Conservation (phyloP, 2,113 vertebrate genomes). For the Xiphophorus hellerii region DNA sequence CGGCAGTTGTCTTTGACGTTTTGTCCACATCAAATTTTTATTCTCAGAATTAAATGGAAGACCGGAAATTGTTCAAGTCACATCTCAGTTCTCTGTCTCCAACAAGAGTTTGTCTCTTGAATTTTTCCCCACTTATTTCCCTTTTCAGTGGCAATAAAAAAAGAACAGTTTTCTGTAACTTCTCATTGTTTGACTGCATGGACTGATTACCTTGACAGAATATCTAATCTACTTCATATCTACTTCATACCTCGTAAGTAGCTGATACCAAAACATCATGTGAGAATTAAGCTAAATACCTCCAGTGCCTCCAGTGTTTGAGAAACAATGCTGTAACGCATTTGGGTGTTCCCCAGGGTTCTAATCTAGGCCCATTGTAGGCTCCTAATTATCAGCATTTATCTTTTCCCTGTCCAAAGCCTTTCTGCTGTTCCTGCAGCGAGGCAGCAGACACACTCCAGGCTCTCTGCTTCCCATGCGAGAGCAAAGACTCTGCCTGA, state of each 20-base stretch:
- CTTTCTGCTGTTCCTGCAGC: constrained; percentile 21
- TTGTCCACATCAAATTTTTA: background rate
- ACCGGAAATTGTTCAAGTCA: background rate
- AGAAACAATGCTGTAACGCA: constrained; percentile 4
- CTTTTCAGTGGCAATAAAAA: background rate
- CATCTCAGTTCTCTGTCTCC: background rate
- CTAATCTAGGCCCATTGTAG: constrained; percentile 45
- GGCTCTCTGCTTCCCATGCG: constrained; percentile 55
- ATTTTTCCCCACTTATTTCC: background rate
- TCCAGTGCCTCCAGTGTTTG: background rate
- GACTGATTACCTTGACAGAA: no score
- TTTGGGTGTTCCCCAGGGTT: constrained; percentile 49
- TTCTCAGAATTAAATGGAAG: background rate
- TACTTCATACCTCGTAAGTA: background rate
- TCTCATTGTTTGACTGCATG: background rate
- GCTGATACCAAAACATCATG: background rate
- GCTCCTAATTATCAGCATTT: constrained; percentile 60
- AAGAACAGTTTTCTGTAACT: background rate
- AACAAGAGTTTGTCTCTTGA: background rate
- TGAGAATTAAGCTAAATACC: no score
- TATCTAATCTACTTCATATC: background rate
- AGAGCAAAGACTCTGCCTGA: constrained; percentile 62
- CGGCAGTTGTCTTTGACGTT: background rate
- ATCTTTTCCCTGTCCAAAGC: constrained; percentile 61
- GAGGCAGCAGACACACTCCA: constrained; percentile 69